Evolutionary conservation across 2,888 invertebrate genomes (phyloP).

Genomic region (Drosophila affinis): DNA sequence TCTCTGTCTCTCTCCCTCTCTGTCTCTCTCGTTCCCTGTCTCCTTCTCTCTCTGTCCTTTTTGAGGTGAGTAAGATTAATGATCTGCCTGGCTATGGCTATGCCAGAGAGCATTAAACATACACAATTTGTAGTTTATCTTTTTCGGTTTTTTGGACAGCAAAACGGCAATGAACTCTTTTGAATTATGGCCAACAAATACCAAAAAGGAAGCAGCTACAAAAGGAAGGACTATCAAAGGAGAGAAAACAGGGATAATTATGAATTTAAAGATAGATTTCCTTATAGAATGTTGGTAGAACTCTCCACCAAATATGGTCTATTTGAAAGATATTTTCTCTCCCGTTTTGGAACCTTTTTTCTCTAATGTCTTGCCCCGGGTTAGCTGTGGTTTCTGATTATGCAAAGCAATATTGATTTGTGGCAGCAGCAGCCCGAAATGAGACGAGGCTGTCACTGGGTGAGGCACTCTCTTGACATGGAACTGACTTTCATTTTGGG

Average conservation of each 20-base stretch:
- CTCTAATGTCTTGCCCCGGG: too few species aligned
- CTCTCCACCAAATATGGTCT: too few species aligned
- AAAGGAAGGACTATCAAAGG: neutral
- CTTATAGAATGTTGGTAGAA: neutral
- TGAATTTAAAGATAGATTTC: too few species aligned
- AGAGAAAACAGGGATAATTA: too few species aligned
- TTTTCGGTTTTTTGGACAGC: neutral
- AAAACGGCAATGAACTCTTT: slow-evolving; percentile 6
- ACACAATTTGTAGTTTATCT: slow-evolving; percentile 46
- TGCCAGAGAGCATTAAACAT: slow-evolving; percentile 56
- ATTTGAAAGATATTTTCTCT: too few species aligned
- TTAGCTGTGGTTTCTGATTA: slow-evolving; percentile 49
- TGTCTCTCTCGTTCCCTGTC: neutral
- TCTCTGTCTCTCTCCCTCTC: neutral
- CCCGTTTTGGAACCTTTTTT: too few species aligned
- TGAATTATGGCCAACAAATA: neutral
- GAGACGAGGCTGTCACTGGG: neutral
- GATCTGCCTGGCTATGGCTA: slow-evolving; percentile 54
- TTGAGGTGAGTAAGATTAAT: slow-evolving; percentile 71
- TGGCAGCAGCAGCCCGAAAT: slow-evolving; percentile 20
- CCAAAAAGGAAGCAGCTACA: neutral
- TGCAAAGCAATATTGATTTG: slow-evolving; percentile 59
- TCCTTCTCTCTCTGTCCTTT: neutral
- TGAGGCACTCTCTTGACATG: slow-evolving; percentile 19
- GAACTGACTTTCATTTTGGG: slow-evolving; percentile 34